Base-by-base conservation (phyloP, 2,797 vertebrate genomes). In the Petrocephalus sullivani region DNA sequence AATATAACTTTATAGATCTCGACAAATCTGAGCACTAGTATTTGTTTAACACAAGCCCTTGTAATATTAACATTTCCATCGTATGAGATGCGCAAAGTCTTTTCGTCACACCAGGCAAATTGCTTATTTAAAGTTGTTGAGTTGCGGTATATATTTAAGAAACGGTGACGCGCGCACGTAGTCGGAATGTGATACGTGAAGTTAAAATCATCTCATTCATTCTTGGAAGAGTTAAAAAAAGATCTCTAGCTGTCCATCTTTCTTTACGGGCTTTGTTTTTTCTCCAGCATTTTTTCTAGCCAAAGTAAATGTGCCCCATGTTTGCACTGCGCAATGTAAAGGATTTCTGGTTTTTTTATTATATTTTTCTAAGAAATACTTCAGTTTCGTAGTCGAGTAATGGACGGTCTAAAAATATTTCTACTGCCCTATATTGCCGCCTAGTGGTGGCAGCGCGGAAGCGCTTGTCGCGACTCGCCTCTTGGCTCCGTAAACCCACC, bases 371-470 rank as follows among this genome's bases (percentile, higher is more conserved):
- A 67, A 88, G 88, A 83, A 90, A 89, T 88, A 88, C 87, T 90
- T 88, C 89, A 87, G 84, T 87, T 88, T 85, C 71, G 88, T 60
- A 56, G 85, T 86, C 86, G 58, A 67, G 16, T 23, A 84, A 57
- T 87, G 53, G 75, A 86, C 89, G 51, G 88, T 81, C 54, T 75
- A 49, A 61, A 78, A 88, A 88, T 90, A 58, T 87, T 89, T 90
- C 86, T 87, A 89, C 46, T 91, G 89, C 92, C 90, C 89, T 88
- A 89, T 90, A 91, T 88, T 90, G 92, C 92, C 92, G 91, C 90
- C 92, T 92, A 91, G 92, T 89, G 92, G 92, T 87, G 23, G 71
- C 87, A 71, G 28, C 3, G 86, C 28, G 21, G 21, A 53, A 84
- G 51, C 23, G 46, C 82, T 53, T n/a, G 78, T 49, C 41, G 78